Percentiles rank a stretch among this genome's conserved stretches.
These are phyloP conservation scores for Gopherus flavomarginatus DNA, from an alignment of 2,113 vertebrate species.

Conservation along the genomic window DNA sequence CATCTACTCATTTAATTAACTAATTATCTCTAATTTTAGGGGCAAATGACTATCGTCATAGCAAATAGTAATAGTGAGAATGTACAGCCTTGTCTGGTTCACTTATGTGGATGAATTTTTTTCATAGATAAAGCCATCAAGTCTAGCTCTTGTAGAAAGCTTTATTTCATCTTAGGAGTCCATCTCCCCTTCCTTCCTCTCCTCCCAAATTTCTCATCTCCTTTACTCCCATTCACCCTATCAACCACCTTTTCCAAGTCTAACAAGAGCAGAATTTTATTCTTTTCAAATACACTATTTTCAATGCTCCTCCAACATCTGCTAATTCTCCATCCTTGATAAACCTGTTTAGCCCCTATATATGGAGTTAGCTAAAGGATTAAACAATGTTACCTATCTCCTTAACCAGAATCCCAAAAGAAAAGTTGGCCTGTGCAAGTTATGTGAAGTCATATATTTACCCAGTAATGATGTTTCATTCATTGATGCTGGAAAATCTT, in stretches of 20 bases:
- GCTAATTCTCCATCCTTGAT: neutral
- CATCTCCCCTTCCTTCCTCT: neutral
- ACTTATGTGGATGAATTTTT: neutral
- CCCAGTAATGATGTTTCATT: neutral
- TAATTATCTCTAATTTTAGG: slow-evolving; percentile 25
- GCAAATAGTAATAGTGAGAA: neutral
- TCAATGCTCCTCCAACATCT: neutral
- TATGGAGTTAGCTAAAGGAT: neutral
- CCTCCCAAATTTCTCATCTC: neutral
- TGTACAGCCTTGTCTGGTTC: neutral
- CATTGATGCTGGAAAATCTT: neutral
- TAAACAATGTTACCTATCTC: neutral
- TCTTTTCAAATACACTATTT: neutral
- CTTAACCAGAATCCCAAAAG: neutral
- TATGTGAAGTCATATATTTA: neutral
- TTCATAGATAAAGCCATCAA: neutral
- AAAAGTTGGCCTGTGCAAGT: neutral
- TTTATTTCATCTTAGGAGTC: too few species aligned
- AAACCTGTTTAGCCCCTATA: neutral
- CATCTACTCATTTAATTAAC: slow-evolving; percentile 17
- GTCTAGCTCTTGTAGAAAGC: neutral
- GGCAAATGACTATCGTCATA: slow-evolving; percentile 13
- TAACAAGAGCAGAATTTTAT: neutral
- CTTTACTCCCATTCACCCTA: neutral
- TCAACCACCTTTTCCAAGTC: neutral